These are phyloP conservation scores for Tachysurus fulvidraco DNA, from an alignment of 2,113 vertebrate species.

Conservation along the genomic window DNA sequence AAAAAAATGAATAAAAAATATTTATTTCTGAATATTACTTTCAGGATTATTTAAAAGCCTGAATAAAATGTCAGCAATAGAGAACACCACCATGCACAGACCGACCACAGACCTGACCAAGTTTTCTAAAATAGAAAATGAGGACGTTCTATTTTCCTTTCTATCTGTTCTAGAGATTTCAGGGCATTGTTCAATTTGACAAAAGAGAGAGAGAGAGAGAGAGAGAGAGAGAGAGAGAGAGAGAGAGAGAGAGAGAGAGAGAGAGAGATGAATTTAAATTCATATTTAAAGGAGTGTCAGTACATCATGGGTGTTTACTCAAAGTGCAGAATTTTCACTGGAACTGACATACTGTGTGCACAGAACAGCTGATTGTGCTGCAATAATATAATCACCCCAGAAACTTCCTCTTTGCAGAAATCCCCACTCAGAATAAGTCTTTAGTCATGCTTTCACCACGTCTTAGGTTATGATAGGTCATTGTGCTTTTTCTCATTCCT, in stretches of 20 bases:
- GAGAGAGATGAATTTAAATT: slow-evolving; percentile 45
- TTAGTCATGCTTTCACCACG: neutral
- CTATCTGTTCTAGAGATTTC: slow-evolving; percentile 34
- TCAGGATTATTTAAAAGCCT: neutral
- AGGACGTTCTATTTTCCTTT: slow-evolving; percentile 47
- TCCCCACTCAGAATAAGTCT: neutral
- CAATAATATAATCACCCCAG: neutral
- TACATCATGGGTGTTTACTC: neutral
- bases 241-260: slow-evolving; percentile 5
- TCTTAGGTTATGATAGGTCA: neutral
- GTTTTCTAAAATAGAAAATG: slow-evolving; percentile 45
- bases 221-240: neutral
- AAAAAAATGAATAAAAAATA: too few species aligned
- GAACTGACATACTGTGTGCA: neutral
- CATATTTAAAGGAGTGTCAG: slow-evolving; percentile 17
- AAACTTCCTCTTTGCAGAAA: slow-evolving; percentile 6
- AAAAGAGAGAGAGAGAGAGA: neutral
- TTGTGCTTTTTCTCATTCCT: neutral
- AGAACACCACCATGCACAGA: neutral
- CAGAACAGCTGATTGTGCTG: slow-evolving; percentile 2
- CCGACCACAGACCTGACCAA: neutral
- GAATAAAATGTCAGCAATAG: neutral
- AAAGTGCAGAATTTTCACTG: neutral
- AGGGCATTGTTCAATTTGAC: slow-evolving; percentile 52
- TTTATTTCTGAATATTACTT: neutral